Base-by-base conservation (phyloP, 2,113 vertebrate species). In the Piaya cayana region DNA sequence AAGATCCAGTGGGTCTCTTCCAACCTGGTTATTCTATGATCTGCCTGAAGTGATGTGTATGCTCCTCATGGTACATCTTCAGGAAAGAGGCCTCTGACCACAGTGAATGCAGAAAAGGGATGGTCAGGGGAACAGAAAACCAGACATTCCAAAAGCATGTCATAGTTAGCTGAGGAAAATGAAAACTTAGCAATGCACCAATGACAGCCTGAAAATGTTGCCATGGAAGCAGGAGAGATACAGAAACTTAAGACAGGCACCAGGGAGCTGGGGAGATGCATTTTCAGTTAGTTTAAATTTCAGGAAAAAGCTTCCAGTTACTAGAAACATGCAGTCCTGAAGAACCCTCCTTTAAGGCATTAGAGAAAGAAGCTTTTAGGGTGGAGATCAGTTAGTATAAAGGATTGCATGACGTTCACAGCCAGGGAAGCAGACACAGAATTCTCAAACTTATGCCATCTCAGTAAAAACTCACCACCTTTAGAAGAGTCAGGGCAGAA, bases 101-200 rank as follows among this genome's bases (percentile, higher is more conserved):
- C 3, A 29, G 7, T 2, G 18, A 89, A 63, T 0, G 3, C 52
- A 64, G 69, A 59, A 65, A 62, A 86, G 27, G 8, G 18, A 17
- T 59, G 84, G 82, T 47, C 87, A 87, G 30, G 62, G 62, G 23
- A 91, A 64, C 34, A 85, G 77, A 86, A 72, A 87, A 64, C 16
- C 39, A 89, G 74, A 25, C 2, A 0, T 68, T 87, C 58, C 75
- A 56, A 93, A 63, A 87, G 62, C 90, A 49, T 52, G 82, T 82
- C 70, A 87, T 36, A 70, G 95, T 68, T 79, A 91, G 90, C 70
- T 64, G 95, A 87, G 78, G 87, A 82, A 96, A 94, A 91, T 60
- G 30, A 89, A 84, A 92, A 59, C 74, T 18, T 55, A 84, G 95
- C 77, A 78, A 63, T n/a, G 76, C 87, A 82, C 77, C 2, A 0